Base-by-base conservation (phyloP, 2,113 vertebrate species). In the Ailuropoda melanoleuca region DNA sequence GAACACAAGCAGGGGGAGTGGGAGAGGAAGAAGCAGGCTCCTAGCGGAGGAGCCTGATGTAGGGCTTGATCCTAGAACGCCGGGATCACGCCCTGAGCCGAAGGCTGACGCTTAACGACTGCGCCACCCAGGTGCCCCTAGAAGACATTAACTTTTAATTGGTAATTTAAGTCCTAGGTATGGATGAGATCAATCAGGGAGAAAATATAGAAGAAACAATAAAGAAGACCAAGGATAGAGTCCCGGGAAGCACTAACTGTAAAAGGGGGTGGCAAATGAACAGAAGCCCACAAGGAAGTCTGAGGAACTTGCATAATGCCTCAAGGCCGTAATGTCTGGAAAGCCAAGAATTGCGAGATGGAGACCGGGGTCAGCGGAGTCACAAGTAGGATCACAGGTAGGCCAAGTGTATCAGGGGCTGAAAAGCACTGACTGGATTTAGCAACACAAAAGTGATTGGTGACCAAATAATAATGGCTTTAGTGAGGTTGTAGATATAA, bases 131-230 rank as follows among this genome's bases (percentile, higher is more conserved):
- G 43, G 43, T 6, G 43, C 43, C 5, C 43, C 43, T 43, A 43
- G 43, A 43, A 1, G 43, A 43, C 43, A 43, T 43, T 43, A 82
- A 60, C 48, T 53, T 85, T 24, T 62, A 93, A 82, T 82, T 92
- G 58, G 29, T 86, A 10, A 68, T 34, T 85, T 85, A 77, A 95
- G 34, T n/a, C 19, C 24, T 53, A 92, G 37, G 4, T 48, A 46
- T 82, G 53, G 24, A 87, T 92, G 37, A 81, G 19, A 53, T 91
- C 46, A 78, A 37, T 88, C 68, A 70, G 37, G 48, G 66, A 94
- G 68, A 92, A 88, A 90, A 89, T 55, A 62, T 2, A 95, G 43
- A 94, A 93, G 90, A 60, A 58, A 74, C 11, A 50, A 80, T 95
- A 77, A 64, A 77, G 80, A 89, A 39, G n/a, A 90, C 29, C 37